Evolutionary conservation across 2,113 vertebrate species (phyloP).

Genomic region (Balaenoptera acutorostrata): DNA sequence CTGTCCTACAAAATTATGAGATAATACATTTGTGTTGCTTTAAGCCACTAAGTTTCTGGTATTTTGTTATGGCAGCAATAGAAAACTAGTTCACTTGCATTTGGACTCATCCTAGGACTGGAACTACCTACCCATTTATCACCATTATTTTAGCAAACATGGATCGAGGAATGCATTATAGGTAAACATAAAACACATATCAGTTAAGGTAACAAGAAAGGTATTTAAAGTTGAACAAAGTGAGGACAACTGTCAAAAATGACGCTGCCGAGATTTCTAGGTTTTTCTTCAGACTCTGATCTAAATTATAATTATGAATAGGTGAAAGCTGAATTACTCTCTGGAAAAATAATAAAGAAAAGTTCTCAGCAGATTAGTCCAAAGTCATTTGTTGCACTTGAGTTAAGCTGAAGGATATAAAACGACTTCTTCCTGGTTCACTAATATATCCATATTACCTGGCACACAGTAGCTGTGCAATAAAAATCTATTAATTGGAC

Average conservation of each 20-base stretch:
- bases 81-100: background rate
- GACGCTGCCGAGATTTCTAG: background rate
- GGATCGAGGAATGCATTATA: background rate
- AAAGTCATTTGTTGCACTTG: background rate
- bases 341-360: slow-evolving; percentile 14
- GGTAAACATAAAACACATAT: background rate
- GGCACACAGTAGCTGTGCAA: background rate
- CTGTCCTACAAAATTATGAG: background rate
- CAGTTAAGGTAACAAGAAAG: background rate
- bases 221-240: background rate
- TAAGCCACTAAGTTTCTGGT: background rate
- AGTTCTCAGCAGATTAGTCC: background rate
- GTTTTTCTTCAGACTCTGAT: background rate
- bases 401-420: background rate
- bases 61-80: background rate
- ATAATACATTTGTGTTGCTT: too few species aligned
- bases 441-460: background rate
- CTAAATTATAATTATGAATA: background rate
- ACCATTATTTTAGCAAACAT: background rate
- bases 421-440: background rate
- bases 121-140: background rate
- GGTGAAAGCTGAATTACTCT: background rate
- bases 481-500: background rate
- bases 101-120: background rate
- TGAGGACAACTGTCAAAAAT: background rate